A percentile compares a stretch with the other conserved stretches of the same genome.
These are phyloP conservation scores for Cyclophora albipunctata DNA, from an alignment of 2,888 invertebrate genomes.

Conservation along the genomic window DNA sequence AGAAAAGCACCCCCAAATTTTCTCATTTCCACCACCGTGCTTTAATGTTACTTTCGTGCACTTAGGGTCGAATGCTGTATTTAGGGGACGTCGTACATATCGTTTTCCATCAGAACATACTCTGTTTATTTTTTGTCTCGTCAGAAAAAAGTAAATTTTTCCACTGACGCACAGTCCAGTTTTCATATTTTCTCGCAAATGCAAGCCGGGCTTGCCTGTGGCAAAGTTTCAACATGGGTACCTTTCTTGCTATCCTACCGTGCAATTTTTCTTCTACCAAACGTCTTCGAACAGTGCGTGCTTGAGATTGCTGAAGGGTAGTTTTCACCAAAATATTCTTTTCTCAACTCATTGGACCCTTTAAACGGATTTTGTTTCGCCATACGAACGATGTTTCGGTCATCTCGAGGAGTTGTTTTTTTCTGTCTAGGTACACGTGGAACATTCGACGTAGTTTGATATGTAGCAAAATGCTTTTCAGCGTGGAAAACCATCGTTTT, in stretches of 20 bases:
- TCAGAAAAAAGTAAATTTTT: constrained; percentile 5
- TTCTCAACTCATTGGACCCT: not conserved
- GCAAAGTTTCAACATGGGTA: constrained; percentile 5
- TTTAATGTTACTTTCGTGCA: constrained; percentile 5
- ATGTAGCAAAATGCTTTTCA: not conserved
- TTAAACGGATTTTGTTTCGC: not conserved
- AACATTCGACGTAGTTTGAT: not conserved
- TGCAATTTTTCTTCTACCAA: constrained; percentile 8
- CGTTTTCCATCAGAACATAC: constrained; percentile 5
- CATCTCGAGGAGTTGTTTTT: not conserved
- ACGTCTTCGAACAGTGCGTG: constrained; percentile 9
- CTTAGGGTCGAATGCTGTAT: constrained; percentile 5
- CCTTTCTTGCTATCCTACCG: constrained; percentile 7
- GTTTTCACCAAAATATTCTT: constrained; percentile 5
- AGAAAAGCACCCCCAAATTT: constrained; percentile 8
- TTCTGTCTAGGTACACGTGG: not conserved
- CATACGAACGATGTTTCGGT: not conserved
- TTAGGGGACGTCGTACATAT: constrained; percentile 1
- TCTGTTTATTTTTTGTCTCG: constrained; percentile 2
- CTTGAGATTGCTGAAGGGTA: constrained; percentile 6
- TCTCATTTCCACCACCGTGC: constrained; percentile 8
- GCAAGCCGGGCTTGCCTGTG: constrained; percentile 4
- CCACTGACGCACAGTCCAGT: constrained; percentile 5
- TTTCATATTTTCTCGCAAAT: constrained; percentile 3
- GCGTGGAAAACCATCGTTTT: not conserved